Percentiles rank a stretch among this genome's conserved stretches.
Evolutionary conservation across 2,888 invertebrate species (phyloP).

Genomic region (Pachliopta kotzebuea): DNA sequence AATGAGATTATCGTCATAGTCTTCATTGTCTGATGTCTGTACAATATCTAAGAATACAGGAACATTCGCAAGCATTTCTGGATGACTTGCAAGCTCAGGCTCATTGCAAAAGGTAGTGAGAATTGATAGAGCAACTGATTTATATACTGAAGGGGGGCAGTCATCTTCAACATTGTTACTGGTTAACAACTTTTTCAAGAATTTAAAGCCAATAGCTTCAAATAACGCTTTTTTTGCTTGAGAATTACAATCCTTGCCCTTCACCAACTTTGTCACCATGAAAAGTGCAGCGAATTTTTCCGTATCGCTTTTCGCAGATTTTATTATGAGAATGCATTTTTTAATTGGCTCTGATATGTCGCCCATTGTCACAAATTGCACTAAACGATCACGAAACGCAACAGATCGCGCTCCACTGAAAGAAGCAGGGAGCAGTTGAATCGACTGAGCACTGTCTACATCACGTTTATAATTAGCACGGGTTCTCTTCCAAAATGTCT

Average conservation of each 20-base stretch:
- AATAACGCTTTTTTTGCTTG: conserved; percentile 90
- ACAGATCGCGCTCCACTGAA: conserved; percentile 73
- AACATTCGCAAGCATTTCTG: conserved; percentile 90
- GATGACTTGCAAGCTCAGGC: conserved; percentile 88
- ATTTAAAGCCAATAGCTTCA: conserved; percentile 94
- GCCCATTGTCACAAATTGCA: conserved; percentile 71
- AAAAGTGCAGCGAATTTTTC: conserved; percentile 95
- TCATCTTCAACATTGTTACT: conserved; percentile 90
- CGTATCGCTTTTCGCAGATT: conserved; percentile 90
- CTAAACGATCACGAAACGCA: conserved; percentile 66
- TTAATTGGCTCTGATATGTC: conserved; percentile 89
- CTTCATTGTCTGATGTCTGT: conserved; percentile 90
- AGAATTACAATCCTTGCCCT: conserved; percentile 89
- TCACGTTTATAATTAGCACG: conserved; percentile 78
- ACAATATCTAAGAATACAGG: conserved; percentile 92
- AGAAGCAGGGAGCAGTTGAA: conserved; percentile 56
- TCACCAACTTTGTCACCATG: conserved; percentile 94
- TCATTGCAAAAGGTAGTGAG: conserved; percentile 93
- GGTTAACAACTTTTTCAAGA: conserved; percentile 89
- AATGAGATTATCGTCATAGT: conserved; percentile 92
- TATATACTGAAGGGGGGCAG: conserved; percentile 94
- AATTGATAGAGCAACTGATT: conserved; percentile 93
- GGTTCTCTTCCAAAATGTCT: conserved; percentile 80
- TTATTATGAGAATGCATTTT: conserved; percentile 90
- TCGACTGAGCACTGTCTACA: conserved; percentile 69